Percentiles rank a stretch among this genome's conserved stretches.
These are phyloP conservation scores for Stenodema calcarata DNA, from an alignment of 2,888 invertebrate genomes.

Conservation along the genomic window DNA sequence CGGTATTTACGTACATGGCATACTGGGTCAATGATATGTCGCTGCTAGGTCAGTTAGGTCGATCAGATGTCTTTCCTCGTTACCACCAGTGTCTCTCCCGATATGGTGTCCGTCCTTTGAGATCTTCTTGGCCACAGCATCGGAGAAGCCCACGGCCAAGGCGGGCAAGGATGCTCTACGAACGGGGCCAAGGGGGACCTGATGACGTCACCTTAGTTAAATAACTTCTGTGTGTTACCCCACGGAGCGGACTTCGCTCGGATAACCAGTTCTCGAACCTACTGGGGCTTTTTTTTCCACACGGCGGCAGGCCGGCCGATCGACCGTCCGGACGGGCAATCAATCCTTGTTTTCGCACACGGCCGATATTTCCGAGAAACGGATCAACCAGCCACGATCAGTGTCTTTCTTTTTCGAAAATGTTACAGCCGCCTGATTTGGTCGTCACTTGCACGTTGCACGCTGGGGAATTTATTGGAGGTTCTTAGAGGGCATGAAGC, in stretches of 20 bases:
- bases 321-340: not conserved
- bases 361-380: not conserved
- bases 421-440: no score
- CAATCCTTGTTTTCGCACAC: not conserved
- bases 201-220: slow-evolving; percentile 15
- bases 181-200: slow-evolving; percentile 19
- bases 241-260: not conserved
- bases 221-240: not conserved
- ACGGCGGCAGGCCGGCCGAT: not conserved
- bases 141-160: not conserved
- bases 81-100: not conserved
- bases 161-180: not conserved
- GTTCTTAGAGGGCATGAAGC: no score
- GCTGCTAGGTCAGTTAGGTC: not conserved
- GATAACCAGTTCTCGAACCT: not conserved
- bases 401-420: no score
- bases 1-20: no score
- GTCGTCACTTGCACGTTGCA: no score
- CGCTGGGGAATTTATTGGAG: no score
- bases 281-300: not conserved
- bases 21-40: no score
- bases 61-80: not conserved
- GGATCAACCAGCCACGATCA: no score
- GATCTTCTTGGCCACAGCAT: not conserved
- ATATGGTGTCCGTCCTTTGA: not conserved